A percentile compares a stretch with the other conserved stretches of the same genome.
Evolutionary conservation across 2,888 invertebrate species (phyloP).

Genomic region (Euproctis similis): DNA sequence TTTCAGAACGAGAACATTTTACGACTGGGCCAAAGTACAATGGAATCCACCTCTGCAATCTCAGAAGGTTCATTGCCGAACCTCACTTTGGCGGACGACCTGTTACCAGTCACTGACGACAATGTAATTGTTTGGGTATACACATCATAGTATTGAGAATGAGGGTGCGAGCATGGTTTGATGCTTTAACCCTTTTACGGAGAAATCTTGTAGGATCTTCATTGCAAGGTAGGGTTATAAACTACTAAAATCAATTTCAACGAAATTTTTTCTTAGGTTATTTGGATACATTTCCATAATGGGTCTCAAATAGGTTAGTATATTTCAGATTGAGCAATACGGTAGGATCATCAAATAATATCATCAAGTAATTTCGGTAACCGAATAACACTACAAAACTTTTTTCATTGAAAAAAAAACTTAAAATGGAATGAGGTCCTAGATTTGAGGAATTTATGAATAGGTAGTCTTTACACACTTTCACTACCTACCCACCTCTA

Average conservation of each 20-base stretch:
- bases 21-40: constrained; percentile 36
- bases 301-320: neutral
- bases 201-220: neutral
- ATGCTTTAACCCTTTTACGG: constrained; percentile 4
- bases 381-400: too few species aligned
- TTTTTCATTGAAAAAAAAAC: too few species aligned
- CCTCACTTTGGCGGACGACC: constrained; percentile 51
- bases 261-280: neutral
- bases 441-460: too few species aligned
- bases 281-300: neutral
- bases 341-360: too few species aligned
- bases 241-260: neutral
- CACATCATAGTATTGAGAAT: constrained; percentile 51
- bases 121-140: constrained; percentile 72
- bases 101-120: constrained; percentile 49
- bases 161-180: constrained; percentile 22
- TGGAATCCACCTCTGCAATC: constrained; percentile 23
- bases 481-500: too few species aligned
- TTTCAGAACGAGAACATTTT: constrained; percentile 57
- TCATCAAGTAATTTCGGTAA: too few species aligned
- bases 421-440: too few species aligned
- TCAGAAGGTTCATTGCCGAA: constrained; percentile 33
- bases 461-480: too few species aligned
- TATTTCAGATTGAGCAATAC: neutral
- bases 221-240: constrained; percentile 1